Base-by-base conservation (phyloP, 1,140 invertebrate genomes). In the Homarus americanus region DNA sequence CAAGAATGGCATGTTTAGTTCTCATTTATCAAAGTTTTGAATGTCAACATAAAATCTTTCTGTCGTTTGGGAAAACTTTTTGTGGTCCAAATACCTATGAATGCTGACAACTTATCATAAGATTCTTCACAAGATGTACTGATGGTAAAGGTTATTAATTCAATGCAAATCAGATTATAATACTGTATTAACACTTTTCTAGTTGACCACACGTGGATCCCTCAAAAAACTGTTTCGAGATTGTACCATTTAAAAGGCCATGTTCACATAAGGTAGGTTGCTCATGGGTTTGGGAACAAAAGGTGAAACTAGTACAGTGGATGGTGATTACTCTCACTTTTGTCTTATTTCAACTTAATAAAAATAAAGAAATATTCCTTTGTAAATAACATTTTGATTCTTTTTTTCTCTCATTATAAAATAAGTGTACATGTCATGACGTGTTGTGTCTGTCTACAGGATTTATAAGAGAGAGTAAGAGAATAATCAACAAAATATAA, bases 181-280 rank as follows among this genome's bases (percentile, higher is more conserved):
- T 58, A n/a, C n/a, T n/a, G 44, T 69, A 24, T 32, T 69, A 69
- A 69, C n/a, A 32, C 28, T 69, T 69, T 32, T 24, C 63, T 28
- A 28, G 76, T 15, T 49, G 40, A 38, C 40, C 40, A 79, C 76
- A 79, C 75, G 28, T 44, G 24, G n/a, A 79, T 44, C 10, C 24
- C 76, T 79, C 4, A 79, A 79, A 79, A 36, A 44, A 79, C 24
- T 28, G 24, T 28, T 44, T 79, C 49, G 40, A 49, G 49, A 79
- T 79, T 79, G 40, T 79, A 79, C 76, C 76, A 79, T 79, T 44
- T 17, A 79, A 79, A 44, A 79, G 41, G 76, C 76, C 76, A 79
- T 49, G 76, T 79, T 79, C 49, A 44, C 76, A 79, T n/a, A 79
- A 79, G 76, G 63, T 28, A 69, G 63, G 32, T 32, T 69, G 32